Conservation (phyloP, 2,888 invertebrate species). For the Flabesymbios commensalis region DNA sequence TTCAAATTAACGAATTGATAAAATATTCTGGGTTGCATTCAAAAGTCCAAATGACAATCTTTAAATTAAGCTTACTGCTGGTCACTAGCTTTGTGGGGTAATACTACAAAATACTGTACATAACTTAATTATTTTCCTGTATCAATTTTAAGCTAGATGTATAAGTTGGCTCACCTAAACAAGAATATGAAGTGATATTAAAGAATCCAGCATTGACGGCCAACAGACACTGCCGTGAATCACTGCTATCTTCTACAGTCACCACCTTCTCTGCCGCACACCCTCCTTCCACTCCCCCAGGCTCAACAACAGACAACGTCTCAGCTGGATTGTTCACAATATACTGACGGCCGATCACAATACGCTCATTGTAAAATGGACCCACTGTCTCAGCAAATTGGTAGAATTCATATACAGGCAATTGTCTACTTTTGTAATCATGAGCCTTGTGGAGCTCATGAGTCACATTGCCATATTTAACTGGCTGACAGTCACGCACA, state of each 20-base stretch:
- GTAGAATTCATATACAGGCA: not conserved
- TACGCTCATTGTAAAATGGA: not conserved
- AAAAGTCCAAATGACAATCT: no score
- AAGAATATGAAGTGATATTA: constrained; percentile 51
- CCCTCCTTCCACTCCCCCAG: constrained; percentile 45
- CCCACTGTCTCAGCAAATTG: constrained; percentile 12
- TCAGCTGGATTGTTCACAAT: constrained; percentile 48
- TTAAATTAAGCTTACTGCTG: no score
- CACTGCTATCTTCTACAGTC: constrained; percentile 47
- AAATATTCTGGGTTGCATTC: no score
- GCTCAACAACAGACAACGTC: constrained; percentile 58
- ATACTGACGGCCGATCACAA: constrained; percentile 18
- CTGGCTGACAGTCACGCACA: constrained; percentile 45
- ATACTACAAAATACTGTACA: no score
- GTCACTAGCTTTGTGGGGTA: no score
- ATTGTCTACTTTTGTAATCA: constrained; percentile 20
- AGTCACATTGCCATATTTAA: constrained; percentile 47
- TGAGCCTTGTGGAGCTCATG: constrained; percentile 35
- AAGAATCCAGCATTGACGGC: constrained; percentile 61
- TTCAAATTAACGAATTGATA: no score
- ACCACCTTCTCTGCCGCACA: constrained; percentile 42
- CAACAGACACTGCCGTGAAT: constrained; percentile 47
- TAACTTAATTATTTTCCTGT: not conserved
- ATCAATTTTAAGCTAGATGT: no score
- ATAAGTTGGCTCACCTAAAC: constrained; percentile 54